Base-by-base conservation (phyloP, 2,888 invertebrate species). In the Quadroppia sp. region DNA sequence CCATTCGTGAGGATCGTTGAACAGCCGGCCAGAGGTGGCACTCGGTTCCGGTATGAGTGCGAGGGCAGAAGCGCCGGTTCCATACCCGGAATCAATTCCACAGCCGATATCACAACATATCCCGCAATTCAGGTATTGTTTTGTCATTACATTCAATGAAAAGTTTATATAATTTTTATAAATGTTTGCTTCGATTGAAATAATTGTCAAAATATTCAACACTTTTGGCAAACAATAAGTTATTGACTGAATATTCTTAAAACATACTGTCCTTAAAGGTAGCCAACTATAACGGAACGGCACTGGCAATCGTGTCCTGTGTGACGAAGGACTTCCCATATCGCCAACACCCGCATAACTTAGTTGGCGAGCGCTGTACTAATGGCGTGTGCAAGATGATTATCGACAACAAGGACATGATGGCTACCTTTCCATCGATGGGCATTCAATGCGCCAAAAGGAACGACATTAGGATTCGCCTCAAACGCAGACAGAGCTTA, bases 381-480 rank as follows among this genome's bases (percentile, higher is more conserved):
- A 88, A 88, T 81, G 97, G 97, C 64, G 92, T 96, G 53, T 95
- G 94, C 83, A 94, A 93, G 0, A 85, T 93, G 61, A 80, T 81
- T 69, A 80, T 84, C 30, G 48, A 70, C 69, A 87, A 87, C 76
- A 90, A 91, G 74, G 88, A 88, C 75, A 89, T 90, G 88, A 86
- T 88, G 59, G 89, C 90, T 73, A 88, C 89, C 77, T 77, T 76
- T 83, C 90, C 91, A 78, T 94, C 94, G 85, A 87, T 97, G 80
- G 96, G 97, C 75, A 95, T 97, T 79, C 96, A 97, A 82, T 97
- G 97, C 85, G 94, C 95, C 42, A 96, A 95, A 85, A 90, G 92
- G 80, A 91, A 91, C 81, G 96, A 95, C 81, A 92, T 97, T 76
- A 91, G 91, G 78, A 88, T 88, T 15, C 90, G 93, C 23, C 86